A percentile compares a stretch with the other conserved stretches of the same genome.
Evolutionary conservation across 2,113 vertebrate genomes (phyloP).

Genomic region (Caracal caracal): DNA sequence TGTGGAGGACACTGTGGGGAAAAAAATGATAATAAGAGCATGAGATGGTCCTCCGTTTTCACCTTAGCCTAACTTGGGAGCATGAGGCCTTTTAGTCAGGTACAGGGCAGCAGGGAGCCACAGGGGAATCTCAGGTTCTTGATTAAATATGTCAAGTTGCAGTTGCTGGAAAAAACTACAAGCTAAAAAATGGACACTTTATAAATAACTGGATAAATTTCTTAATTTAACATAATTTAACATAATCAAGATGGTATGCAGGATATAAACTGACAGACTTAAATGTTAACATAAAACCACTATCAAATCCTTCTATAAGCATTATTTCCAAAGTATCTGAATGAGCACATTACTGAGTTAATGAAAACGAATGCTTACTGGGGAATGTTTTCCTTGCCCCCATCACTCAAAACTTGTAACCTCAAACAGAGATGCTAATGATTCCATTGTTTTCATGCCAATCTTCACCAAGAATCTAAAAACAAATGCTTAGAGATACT

Average conservation of each 20-base stretch:
- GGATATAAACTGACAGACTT: neutral
- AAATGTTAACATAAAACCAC: neutral
- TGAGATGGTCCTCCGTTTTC: neutral
- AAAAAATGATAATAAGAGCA: constrained; percentile 10
- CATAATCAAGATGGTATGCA: neutral
- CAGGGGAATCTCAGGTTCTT: neutral
- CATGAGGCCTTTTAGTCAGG: neutral
- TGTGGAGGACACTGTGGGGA: neutral
- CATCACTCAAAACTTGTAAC: neutral
- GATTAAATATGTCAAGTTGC: neutral
- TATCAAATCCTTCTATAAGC: neutral
- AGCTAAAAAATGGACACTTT: neutral
- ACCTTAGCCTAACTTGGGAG: neutral
- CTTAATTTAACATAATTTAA: neutral
- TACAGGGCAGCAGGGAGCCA: neutral
- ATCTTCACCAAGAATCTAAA: neutral
- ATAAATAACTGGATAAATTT: constrained; percentile 5
- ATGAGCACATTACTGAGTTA: neutral
- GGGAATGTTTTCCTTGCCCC: neutral
- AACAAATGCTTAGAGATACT: neutral
- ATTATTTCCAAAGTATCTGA: constrained; percentile 21
- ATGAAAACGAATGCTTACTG: neutral
- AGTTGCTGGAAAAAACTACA: neutral
- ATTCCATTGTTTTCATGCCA: neutral
- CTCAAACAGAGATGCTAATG: neutral